Evolutionary conservation across 2,113 vertebrate species (phyloP), one percentile per base, ranked within the genome.

Genomic region (Myodes glareolus): DNA sequence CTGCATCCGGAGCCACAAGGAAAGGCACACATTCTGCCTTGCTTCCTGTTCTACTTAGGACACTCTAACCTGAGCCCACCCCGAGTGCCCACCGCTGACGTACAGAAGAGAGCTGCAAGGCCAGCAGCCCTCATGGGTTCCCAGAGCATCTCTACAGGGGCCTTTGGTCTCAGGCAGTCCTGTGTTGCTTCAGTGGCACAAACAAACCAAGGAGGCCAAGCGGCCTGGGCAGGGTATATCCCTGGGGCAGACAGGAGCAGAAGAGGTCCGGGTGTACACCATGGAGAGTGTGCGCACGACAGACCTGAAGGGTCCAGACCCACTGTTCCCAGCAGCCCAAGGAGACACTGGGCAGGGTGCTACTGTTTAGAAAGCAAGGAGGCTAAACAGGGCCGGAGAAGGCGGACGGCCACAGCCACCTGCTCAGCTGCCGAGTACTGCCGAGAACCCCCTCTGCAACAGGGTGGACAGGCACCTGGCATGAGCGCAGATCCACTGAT

Each of bases 401-500:
- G 45, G 31, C 11, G 45, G 63, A 23, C 2, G 7, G 36, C 31
- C 86, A 17, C 67, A 39, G 7, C 21, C 45, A 27, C 19, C 19
- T 8, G 45, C 47, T 33, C 19, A 2, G 8, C 33, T 39, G 68
- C 47, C 10, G 47, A 52, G n/a, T 21, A 70, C n/a, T 0, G 11
- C 45, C 4, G 1, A 1, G 33, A 36, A 13, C 12, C 47, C 36
- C 29, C 36, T 7, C 36, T 2, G 23, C 13, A 3, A 14, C 36
- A 91, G 0, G 63, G 7, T 0, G 81, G 65, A 23, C 16, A 39
- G 67, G 86, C 68, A 88, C 68, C 99, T 99, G 47, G 99, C 99
- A 58, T 99, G 99, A 0, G 99, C 98, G 5, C 99, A 99, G 97
- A 99, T 99, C 99, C 99, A 99, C 98, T 99, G 99, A 97, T 99